Percentiles rank a stretch among this genome's conserved stretches.
Conservation (phyloP, 2,888 invertebrate genomes). For the Helobdella robusta region DNA sequence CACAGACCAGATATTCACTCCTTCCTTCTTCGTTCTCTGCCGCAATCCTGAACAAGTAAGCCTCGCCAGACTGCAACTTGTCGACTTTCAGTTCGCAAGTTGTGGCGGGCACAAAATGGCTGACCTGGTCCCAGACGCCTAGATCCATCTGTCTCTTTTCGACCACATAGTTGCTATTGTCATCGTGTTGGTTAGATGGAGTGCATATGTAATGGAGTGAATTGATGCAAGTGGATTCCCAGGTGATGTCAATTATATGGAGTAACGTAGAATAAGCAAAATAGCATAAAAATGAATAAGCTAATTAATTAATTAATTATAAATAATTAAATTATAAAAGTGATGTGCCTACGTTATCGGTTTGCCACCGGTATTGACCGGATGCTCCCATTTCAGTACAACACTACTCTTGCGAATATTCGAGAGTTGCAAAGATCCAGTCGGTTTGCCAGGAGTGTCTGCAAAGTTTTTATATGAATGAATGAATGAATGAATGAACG, state of each 20-base stretch:
- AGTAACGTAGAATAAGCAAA: neutral
- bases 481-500: neutral
- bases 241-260: too few relatives aligned
- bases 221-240: too few relatives aligned
- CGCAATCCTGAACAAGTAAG: constrained; percentile 7
- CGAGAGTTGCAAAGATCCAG: neutral
- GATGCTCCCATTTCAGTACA: neutral
- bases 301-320: neutral
- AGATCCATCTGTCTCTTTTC: constrained; percentile 2
- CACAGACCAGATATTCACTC: neutral
- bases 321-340: neutral
- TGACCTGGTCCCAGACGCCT: neutral
- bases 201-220: too few relatives aligned
- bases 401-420: neutral
- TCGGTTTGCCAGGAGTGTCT: constrained; percentile 8
- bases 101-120: neutral
- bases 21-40: constrained; percentile 7
- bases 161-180: constrained; percentile 9
- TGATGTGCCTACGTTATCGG: constrained; percentile 13
- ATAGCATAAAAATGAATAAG: neutral
- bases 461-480: too few relatives aligned
- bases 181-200: too few relatives aligned
- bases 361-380: constrained; percentile 6
- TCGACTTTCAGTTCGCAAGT: constrained; percentile 6
- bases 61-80: constrained; percentile 2